Evolutionary conservation across 2,797 vertebrate genomes (phyloP).

Genomic region (Hippocampus kuda): DNA sequence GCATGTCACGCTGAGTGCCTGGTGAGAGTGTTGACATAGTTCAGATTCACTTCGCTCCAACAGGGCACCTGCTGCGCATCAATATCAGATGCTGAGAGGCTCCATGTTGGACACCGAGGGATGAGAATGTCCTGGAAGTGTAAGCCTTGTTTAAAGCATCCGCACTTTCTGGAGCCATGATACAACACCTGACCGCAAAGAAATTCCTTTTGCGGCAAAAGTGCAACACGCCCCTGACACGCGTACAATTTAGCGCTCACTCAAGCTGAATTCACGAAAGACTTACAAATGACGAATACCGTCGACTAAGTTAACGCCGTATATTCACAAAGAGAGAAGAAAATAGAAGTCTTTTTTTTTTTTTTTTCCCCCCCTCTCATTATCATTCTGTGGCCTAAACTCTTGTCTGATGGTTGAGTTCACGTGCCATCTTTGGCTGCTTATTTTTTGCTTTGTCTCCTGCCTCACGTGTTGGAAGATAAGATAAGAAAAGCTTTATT

Average conservation of each 20-base stretch:
- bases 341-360: not conserved
- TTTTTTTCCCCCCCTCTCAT: too few species aligned
- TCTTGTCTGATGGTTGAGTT: too few species aligned
- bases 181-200: not conserved
- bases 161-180: not conserved
- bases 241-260: not conserved
- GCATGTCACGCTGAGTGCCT: not conserved
- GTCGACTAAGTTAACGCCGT: not conserved
- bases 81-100: not conserved
- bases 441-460: too few species aligned
- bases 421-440: too few species aligned
- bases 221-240: not conserved
- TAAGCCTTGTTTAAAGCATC: not conserved
- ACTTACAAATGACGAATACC: not conserved
- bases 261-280: not conserved
- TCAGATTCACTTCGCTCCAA: not conserved
- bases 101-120: not conserved
- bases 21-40: not conserved
- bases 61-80: not conserved
- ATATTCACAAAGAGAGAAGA: too few species aligned
- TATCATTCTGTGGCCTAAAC: too few species aligned
- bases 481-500: too few species aligned
- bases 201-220: too few species aligned
- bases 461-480: too few species aligned
- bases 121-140: constrained; percentile 1